Conservation (phyloP, 2,888 invertebrate species). For the Helobdella robusta region DNA sequence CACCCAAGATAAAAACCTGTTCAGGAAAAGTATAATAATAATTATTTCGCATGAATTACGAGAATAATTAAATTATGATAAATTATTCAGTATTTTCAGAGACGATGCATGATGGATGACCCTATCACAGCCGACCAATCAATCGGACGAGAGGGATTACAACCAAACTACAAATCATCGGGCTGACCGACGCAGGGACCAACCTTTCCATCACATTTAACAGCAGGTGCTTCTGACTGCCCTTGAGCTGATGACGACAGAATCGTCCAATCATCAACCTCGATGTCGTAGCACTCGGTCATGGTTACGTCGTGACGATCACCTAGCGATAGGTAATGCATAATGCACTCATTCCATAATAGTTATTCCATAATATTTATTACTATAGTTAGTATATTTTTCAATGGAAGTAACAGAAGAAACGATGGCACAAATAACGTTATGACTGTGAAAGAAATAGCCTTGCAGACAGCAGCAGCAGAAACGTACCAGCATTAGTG, state of each 20-base stretch:
- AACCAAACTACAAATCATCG: too few relatives aligned
- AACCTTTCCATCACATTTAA: constrained; percentile 28
- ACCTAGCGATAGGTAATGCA: background rate
- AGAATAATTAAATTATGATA: too few relatives aligned
- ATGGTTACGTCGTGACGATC: constrained; percentile 35
- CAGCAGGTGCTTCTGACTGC: constrained; percentile 34
- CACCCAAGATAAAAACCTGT: constrained; percentile 27
- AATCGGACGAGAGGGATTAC: too few relatives aligned
- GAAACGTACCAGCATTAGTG: constrained; percentile 34
- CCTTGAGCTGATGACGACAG: constrained; percentile 33
- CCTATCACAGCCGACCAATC: too few relatives aligned
- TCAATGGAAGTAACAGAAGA: too few relatives aligned
- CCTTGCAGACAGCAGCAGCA: too few relatives aligned
- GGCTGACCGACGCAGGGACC: constrained; percentile 30
- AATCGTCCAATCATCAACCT: constrained; percentile 35
- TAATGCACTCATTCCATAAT: background rate
- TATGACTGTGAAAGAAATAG: too few relatives aligned
- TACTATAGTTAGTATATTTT: background rate
- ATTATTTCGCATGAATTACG: too few relatives aligned
- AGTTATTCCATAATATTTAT: background rate
- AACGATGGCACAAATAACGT: too few relatives aligned
- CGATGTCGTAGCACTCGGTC: constrained; percentile 35
- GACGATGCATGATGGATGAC: too few relatives aligned
- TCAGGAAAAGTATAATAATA: too few relatives aligned
- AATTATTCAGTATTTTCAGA: too few relatives aligned